Evolutionary conservation across 2,888 invertebrate species (phyloP).

Genomic region (Gymnoscelis rufifasciata): DNA sequence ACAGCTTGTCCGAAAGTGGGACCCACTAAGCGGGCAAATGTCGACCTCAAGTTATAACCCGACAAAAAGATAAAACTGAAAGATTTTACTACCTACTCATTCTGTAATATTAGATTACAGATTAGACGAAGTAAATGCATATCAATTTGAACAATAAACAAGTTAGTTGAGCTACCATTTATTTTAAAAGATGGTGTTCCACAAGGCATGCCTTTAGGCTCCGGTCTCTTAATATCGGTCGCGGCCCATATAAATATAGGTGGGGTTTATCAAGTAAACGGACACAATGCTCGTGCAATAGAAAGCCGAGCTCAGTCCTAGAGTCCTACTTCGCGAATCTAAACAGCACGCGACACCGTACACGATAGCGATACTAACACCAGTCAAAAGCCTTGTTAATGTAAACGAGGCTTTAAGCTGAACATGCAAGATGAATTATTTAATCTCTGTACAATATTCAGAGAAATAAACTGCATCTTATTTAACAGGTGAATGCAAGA

Average conservation of each 20-base stretch:
- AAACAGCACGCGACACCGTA: conserved; percentile 31
- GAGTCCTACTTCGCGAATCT: conserved; percentile 34
- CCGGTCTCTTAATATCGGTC: conserved; percentile 9
- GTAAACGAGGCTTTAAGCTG: conserved; percentile 27
- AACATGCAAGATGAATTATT: conserved; percentile 24
- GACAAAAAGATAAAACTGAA: conserved; percentile 21
- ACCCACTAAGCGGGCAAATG: conserved; percentile 26
- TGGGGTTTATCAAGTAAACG: conserved; percentile 24
- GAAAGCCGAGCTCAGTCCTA: conserved; percentile 39
- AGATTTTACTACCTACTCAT: conserved; percentile 3
- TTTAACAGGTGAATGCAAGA: conserved; percentile 10
- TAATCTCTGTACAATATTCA: conserved; percentile 13
- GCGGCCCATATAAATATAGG: conserved; percentile 20
- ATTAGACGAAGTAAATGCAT: conserved; percentile 9
- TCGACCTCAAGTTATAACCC: conserved; percentile 24
- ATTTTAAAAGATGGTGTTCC: background rate
- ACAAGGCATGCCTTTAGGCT: conserved; percentile 1
- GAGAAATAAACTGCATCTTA: conserved; percentile 4
- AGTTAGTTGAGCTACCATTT: background rate
- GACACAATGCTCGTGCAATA: conserved; percentile 29
- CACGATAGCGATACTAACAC: conserved; percentile 35
- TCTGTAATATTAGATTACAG: conserved; percentile 7
- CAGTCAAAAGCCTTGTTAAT: conserved; percentile 34
- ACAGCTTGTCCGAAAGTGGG: conserved; percentile 29
- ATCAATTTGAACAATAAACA: background rate